Conservation (phyloP, 2,113 vertebrate species). For the Rhabdornis inornatus region DNA sequence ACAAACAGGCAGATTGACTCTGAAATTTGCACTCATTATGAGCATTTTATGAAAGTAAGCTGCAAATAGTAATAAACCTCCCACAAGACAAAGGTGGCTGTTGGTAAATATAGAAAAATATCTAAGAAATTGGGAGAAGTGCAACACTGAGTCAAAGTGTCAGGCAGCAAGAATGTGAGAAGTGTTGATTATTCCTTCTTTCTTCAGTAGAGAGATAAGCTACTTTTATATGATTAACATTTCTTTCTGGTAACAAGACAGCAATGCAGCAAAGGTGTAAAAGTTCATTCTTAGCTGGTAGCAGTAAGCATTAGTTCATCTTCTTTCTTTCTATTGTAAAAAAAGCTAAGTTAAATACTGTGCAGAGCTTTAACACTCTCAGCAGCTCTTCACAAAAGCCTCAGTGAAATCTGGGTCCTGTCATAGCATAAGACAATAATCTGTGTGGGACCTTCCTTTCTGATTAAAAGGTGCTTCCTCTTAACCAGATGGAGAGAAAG, state of each 20-base stretch:
- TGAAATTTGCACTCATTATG: not conserved
- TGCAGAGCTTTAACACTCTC: not conserved
- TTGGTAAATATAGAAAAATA: not conserved
- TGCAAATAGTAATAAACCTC: not conserved
- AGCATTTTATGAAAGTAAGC: not conserved
- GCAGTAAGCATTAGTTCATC: not conserved
- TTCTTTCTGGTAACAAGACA: not conserved
- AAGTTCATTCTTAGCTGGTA: not conserved
- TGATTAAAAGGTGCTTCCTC: constrained; percentile 1
- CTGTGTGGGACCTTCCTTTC: constrained; percentile 40
- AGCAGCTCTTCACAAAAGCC: constrained; percentile 13
- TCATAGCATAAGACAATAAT: constrained; percentile 39
- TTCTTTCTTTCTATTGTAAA: not conserved
- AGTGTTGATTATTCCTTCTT: not conserved
- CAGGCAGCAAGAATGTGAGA: not conserved
- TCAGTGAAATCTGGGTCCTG: constrained; percentile 26
- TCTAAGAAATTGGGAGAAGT: not conserved
- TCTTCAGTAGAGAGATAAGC: not conserved
- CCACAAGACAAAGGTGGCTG: not conserved
- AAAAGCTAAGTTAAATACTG: not conserved
- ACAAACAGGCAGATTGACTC: not conserved
- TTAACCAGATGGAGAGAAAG: constrained; percentile 40
- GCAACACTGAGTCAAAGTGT: not conserved
- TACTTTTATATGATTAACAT: constrained; percentile 7
- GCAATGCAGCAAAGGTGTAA: not conserved